These are phyloP conservation scores for Sebastes kiyomatsui DNA, from an alignment of 2,797 vertebrate genomes.

Conservation along the genomic window DNA sequence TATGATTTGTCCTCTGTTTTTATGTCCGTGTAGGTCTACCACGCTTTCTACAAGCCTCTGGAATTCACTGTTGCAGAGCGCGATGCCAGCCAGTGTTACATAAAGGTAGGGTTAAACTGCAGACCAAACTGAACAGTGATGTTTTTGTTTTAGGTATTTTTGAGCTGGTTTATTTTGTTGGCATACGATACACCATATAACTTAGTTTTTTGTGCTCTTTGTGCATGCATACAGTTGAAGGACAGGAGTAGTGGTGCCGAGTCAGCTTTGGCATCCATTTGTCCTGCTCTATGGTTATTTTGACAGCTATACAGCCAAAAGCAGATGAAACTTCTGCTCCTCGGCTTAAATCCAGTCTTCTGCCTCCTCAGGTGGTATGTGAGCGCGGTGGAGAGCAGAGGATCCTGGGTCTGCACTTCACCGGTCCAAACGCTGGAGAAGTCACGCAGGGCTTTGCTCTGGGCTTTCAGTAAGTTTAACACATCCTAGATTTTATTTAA, in stretches of 20 bases:
- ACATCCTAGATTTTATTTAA: not conserved
- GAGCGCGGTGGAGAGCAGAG: constrained; percentile 83
- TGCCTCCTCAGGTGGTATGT: constrained; percentile 88
- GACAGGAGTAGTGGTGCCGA: not conserved
- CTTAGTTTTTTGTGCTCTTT: not conserved
- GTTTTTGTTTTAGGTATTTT: not conserved
- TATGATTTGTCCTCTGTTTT: constrained; percentile 10
- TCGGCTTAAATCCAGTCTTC: not conserved
- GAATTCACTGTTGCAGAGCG: constrained; percentile 92
- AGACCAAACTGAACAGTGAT: not conserved
- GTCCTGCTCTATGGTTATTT: not conserved
- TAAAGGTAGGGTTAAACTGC: constrained; percentile 86
- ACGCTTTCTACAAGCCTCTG: constrained; percentile 95
- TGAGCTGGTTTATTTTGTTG: not conserved
- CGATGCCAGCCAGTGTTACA: constrained; percentile 90
- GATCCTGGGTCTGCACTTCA: constrained; percentile 95
- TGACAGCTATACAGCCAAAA: not conserved
- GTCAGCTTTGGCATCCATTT: not conserved
- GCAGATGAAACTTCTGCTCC: not conserved
- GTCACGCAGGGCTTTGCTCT: constrained; percentile 95
- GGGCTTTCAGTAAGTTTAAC: constrained; percentile 89
- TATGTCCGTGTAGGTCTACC: constrained; percentile 86
- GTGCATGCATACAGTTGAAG: not conserved
- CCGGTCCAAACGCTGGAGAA: constrained; percentile 94
- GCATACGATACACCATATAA: not conserved